phyloP scores from a whole-genome alignment of 2,888 invertebrate genomes.

The Orthosia gothica region DNA sequence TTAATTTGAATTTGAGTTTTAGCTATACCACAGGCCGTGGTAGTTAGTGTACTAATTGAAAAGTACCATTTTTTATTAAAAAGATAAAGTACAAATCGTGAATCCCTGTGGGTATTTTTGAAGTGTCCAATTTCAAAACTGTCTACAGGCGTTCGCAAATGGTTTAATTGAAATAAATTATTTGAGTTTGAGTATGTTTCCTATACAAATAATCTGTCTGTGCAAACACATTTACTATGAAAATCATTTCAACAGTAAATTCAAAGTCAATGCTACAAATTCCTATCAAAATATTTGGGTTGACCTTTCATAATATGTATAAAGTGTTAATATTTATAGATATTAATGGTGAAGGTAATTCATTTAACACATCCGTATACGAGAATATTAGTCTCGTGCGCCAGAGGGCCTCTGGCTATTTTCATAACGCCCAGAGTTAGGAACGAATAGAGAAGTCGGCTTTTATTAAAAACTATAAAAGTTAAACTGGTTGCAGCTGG shows the following conservation, averaged over 20 bases:
- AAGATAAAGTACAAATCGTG: too few relatives aligned
- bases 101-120: too few relatives aligned
- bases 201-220: background rate
- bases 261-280: slow-evolving; percentile 1
- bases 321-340: slow-evolving; percentile 45
- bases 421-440: slow-evolving; percentile 51
- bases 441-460: slow-evolving; percentile 30
- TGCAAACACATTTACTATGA: background rate
- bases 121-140: too few relatives aligned
- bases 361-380: slow-evolving; percentile 64
- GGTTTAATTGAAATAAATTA: too few relatives aligned
- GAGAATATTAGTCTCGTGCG: slow-evolving; percentile 58
- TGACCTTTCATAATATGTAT: slow-evolving; percentile 11
- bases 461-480: too few relatives aligned
- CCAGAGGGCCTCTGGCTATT: slow-evolving; percentile 54
- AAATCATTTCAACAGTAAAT: background rate
- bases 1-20: too few relatives aligned
- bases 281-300: slow-evolving; percentile 7
- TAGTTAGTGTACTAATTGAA: too few relatives aligned
- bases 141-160: too few relatives aligned
- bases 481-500: too few relatives aligned
- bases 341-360: slow-evolving; percentile 55
- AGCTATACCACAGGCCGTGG: too few relatives aligned
- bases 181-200: background rate
- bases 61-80: too few relatives aligned